These are phyloP conservation scores for Petrocephalus zakoni DNA, from an alignment of 2,113 vertebrate genomes.

Conservation along the genomic window DNA sequence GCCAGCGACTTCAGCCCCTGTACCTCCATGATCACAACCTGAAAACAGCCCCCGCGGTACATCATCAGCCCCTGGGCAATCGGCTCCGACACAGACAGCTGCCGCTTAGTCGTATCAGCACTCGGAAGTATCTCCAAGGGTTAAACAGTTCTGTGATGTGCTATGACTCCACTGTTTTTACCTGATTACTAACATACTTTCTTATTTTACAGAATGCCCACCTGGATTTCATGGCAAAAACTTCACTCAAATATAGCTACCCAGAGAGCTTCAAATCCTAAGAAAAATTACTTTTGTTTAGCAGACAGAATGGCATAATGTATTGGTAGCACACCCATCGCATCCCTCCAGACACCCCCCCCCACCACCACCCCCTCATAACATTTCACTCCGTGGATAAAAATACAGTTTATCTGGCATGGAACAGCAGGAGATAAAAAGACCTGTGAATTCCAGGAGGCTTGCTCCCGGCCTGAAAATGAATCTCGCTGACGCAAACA, in stretches of 20 bases:
- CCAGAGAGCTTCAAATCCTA: neutral
- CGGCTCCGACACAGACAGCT: neutral
- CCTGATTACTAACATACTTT: neutral
- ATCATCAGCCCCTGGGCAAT: neutral
- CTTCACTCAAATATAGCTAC: neutral
- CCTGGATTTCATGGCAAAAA: neutral
- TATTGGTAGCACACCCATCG: neutral
- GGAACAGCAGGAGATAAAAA: neutral
- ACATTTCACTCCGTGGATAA: constrained; percentile 15
- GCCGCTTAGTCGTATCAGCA: neutral
- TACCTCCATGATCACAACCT: constrained; percentile 98
- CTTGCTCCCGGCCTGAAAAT: neutral
- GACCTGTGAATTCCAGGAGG: neutral
- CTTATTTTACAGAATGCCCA: neutral
- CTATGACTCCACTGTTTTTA: neutral
- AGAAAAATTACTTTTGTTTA: neutral
- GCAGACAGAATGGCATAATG: neutral
- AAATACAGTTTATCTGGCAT: constrained; percentile 2
- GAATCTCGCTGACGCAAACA: neutral
- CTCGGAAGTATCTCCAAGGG: neutral
- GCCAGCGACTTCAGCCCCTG: constrained; percentile 91
- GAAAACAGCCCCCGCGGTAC: constrained; percentile 8
- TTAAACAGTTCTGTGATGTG: neutral
- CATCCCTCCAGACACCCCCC: neutral
- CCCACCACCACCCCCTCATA: neutral